A percentile compares a stretch with the other conserved stretches of the same genome.
phyloP scores from a whole-genome alignment of 2,113 vertebrate species.

The Rallus limicola region DNA sequence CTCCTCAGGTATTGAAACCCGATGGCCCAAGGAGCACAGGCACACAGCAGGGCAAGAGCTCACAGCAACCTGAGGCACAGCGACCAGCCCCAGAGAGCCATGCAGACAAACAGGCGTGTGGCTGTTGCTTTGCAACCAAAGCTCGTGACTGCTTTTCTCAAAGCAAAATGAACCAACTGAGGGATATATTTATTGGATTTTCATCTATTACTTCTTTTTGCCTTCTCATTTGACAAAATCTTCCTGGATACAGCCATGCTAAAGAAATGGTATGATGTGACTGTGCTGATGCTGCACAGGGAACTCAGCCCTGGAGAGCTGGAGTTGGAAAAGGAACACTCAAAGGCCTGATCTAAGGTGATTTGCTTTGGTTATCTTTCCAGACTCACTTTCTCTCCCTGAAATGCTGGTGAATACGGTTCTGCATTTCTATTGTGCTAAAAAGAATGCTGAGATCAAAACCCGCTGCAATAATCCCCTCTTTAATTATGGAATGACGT shows the following conservation, averaged over 20 bases:
- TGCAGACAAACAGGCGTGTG: rapidly evolving
- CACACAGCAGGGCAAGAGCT: neutral
- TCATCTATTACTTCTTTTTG: neutral
- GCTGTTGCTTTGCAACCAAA: neutral
- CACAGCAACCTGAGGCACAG: neutral
- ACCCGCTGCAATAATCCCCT: neutral
- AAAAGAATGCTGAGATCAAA: neutral
- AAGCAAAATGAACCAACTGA: neutral
- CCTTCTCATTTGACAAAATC: neutral
- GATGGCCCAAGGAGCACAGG: neutral
- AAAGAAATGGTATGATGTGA: neutral
- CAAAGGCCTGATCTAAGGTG: neutral
- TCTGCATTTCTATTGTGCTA: neutral
- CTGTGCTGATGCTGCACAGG: neutral
- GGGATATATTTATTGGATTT: neutral
- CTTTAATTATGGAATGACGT: neutral
- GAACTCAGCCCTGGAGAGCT: neutral
- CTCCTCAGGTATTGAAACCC: neutral
- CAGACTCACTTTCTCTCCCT: neutral
- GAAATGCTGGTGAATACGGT: neutral
- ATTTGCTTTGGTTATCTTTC: neutral
- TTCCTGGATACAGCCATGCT: neutral
- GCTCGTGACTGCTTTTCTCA: neutral
- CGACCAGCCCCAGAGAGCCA: rapidly evolving
- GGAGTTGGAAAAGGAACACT: neutral